Percentiles rank a stretch among this genome's conserved stretches.
Evolutionary conservation across 2,797 vertebrate genomes (phyloP).

Genomic region (Falco naumanni): DNA sequence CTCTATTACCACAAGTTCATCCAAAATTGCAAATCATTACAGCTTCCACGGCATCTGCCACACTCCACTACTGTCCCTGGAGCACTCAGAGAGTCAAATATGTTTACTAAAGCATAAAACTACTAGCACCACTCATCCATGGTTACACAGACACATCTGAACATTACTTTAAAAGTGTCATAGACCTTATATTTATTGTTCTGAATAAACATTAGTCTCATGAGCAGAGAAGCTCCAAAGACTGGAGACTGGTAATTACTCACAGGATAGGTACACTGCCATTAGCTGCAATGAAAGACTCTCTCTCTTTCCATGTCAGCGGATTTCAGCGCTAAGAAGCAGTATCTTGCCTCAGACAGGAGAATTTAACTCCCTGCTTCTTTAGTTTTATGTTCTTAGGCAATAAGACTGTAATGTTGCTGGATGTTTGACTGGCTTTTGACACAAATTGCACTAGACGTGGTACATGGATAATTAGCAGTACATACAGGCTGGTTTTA

Average conservation of each 20-base stretch:
- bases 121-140: slow-evolving; percentile 61
- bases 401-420: neutral
- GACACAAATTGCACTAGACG: slow-evolving; percentile 10
- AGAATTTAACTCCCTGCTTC: slow-evolving; percentile 48
- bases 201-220: slow-evolving; percentile 76
- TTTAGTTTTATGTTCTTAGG: neutral
- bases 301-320: slow-evolving; percentile 65
- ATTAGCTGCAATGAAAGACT: slow-evolving; percentile 67
- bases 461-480: neutral
- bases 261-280: slow-evolving; percentile 67
- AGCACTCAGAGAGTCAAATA: slow-evolving; percentile 60
- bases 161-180: slow-evolving; percentile 73
- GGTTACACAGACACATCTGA: slow-evolving; percentile 66
- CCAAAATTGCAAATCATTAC: slow-evolving; percentile 67
- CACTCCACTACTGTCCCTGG: slow-evolving; percentile 50
- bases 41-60: slow-evolving; percentile 43
- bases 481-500: neutral
- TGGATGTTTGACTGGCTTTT: slow-evolving; percentile 33
- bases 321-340: neutral
- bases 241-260: slow-evolving; percentile 60
- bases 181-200: slow-evolving; percentile 76
- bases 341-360: slow-evolving; percentile 23
- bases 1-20: slow-evolving; percentile 62
- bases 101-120: slow-evolving; percentile 74
- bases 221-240: slow-evolving; percentile 53